Conservation (phyloP, 2,888 invertebrate species). For the Esperia sulphurella region DNA sequence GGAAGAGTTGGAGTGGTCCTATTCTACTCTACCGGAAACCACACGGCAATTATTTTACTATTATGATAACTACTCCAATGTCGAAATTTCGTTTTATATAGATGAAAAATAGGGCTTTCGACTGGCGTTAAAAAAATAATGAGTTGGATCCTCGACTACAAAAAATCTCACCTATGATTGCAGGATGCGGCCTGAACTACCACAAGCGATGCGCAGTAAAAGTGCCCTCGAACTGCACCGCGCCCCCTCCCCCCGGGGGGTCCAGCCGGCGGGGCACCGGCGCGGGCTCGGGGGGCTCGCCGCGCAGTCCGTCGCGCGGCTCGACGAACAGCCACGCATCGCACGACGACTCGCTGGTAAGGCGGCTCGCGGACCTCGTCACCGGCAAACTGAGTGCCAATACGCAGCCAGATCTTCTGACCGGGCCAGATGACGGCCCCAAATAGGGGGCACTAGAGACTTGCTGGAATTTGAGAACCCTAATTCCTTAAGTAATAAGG, state of each 20-base stretch:
- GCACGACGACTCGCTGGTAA: slow-evolving; percentile 88
- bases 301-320: slow-evolving; percentile 87
- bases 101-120: too few relatives aligned
- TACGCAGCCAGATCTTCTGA: neutral
- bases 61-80: too few relatives aligned
- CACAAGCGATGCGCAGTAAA: slow-evolving; percentile 98
- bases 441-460: too few relatives aligned
- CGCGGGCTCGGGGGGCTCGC: slow-evolving; percentile 50
- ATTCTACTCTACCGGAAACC: too few relatives aligned
- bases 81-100: too few relatives aligned
- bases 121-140: too few relatives aligned
- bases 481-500: too few relatives aligned
- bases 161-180: too few relatives aligned
- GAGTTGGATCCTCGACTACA: too few relatives aligned
- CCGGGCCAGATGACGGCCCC: neutral
- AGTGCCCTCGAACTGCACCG: slow-evolving; percentile 96
- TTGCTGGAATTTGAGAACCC: too few relatives aligned
- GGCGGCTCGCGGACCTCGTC: slow-evolving; percentile 82
- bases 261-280: slow-evolving; percentile 9
- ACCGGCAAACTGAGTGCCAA: slow-evolving; percentile 24
- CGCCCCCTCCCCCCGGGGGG: slow-evolving; percentile 15
- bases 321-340: slow-evolving; percentile 77
- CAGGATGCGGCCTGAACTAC: slow-evolving; percentile 98
- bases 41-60: too few relatives aligned
- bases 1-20: too few relatives aligned